A percentile compares a stretch with the other conserved stretches of the same genome.
phyloP scores from a whole-genome alignment of 2,113 vertebrate genomes.

The Caloenas nicobarica region DNA sequence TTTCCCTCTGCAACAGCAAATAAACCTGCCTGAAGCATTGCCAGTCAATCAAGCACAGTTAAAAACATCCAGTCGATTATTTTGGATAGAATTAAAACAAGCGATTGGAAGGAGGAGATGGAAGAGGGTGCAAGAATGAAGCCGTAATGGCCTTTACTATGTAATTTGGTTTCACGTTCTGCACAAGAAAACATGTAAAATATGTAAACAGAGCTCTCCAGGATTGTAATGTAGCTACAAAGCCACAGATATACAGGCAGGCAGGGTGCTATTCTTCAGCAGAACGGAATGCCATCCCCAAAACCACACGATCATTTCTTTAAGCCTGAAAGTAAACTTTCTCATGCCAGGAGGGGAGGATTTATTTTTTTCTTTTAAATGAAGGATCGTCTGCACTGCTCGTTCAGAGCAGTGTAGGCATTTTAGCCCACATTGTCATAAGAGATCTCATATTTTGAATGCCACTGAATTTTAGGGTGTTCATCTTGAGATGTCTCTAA shows the following conservation, averaged over 20 bases:
- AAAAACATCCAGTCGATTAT: neutral
- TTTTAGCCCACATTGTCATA: slow-evolving; percentile 10
- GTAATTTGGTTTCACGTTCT: slow-evolving; percentile 80
- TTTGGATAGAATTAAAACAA: slow-evolving; percentile 14
- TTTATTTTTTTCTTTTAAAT: slow-evolving; percentile 37
- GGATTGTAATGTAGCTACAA: slow-evolving; percentile 65
- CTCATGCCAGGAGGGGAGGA: slow-evolving; percentile 65
- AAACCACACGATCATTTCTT: slow-evolving; percentile 76
- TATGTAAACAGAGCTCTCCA: slow-evolving; percentile 78
- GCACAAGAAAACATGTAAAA: slow-evolving; percentile 77
- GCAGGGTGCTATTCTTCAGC: slow-evolving; percentile 65
- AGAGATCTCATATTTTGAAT: slow-evolving; percentile 21
- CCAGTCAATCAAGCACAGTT: neutral
- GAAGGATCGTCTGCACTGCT: slow-evolving; percentile 39
- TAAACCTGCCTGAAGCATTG: neutral
- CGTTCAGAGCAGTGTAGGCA: neutral
- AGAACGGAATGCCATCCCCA: slow-evolving; percentile 68
- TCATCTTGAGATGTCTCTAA: slow-evolving; percentile 18
- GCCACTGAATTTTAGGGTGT: neutral
- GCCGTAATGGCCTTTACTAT: slow-evolving; percentile 62
- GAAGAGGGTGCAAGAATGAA: slow-evolving; percentile 39
- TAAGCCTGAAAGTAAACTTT: slow-evolving; percentile 78
- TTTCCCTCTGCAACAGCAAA: neutral
- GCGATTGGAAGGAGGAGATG: neutral
- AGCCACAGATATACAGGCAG: slow-evolving; percentile 61